phyloP scores from a whole-genome alignment of 1,140 invertebrate genomes.

The Sitobion miscanthi region DNA sequence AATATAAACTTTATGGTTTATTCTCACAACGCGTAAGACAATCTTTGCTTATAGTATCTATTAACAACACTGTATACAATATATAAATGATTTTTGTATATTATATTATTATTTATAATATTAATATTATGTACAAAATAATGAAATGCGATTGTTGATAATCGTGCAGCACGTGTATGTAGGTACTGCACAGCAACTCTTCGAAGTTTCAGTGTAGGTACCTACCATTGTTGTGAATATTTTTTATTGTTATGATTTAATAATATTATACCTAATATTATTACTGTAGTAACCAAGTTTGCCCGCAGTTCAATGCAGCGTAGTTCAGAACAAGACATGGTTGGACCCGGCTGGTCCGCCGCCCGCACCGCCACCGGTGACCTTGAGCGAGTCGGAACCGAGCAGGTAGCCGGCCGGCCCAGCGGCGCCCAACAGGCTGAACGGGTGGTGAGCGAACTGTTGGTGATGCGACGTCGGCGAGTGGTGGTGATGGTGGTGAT shows the following conservation, averaged over 20 bases:
- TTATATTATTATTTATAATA: neutral
- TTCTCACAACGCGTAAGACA: neutral
- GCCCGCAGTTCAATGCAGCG: neutral
- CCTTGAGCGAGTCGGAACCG: slow-evolving; percentile 48
- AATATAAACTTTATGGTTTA: neutral
- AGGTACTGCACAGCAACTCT: neutral
- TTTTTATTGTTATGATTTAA: neutral
- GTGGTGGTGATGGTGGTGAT: slow-evolving; percentile 50
- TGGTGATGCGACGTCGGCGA: slow-evolving; percentile 58
- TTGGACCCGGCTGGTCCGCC: neutral
- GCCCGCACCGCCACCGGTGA: neutral
- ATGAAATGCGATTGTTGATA: no score
- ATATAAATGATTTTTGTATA: neutral
- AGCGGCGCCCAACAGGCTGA: slow-evolving; percentile 57
- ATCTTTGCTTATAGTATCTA: neutral
- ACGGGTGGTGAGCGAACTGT: slow-evolving; percentile 55
- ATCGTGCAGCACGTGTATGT: neutral
- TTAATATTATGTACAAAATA: neutral
- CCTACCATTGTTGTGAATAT: neutral
- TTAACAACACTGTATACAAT: neutral
- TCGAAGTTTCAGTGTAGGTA: neutral
- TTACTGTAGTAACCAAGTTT: neutral
- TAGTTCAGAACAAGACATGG: slow-evolving; percentile 1
- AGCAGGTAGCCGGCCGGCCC: slow-evolving; percentile 56
- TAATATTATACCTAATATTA: slow-evolving; percentile 1